These are phyloP conservation scores for Amorpha juglandis DNA, from an alignment of 2,888 invertebrate genomes.

Conservation along the genomic window DNA sequence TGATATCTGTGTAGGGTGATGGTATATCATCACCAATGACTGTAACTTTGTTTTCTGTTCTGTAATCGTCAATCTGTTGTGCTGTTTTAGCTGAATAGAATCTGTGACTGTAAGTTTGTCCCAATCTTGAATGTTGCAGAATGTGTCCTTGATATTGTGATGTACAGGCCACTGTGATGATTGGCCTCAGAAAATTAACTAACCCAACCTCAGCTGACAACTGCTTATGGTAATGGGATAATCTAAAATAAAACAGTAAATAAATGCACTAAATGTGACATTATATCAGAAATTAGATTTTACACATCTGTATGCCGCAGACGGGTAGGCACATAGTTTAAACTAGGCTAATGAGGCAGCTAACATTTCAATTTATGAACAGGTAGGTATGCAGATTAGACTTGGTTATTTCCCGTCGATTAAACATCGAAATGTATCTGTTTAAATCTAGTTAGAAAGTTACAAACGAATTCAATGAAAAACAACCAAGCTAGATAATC, in stretches of 20 bases:
- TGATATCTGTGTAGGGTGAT: conserved; percentile 89
- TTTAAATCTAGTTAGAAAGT: too few relatives aligned
- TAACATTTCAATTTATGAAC: too few relatives aligned
- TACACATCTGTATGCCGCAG: too few relatives aligned
- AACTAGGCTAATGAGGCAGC: too few relatives aligned
- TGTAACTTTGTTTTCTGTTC: conserved; percentile 88
- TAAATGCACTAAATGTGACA: neutral
- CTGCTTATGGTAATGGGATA: conserved; percentile 50
- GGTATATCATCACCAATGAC: conserved; percentile 88
- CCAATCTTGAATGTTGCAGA: conserved; percentile 36
- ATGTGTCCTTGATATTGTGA: conserved; percentile 40
- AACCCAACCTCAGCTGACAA: conserved; percentile 39
- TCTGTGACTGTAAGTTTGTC: conserved; percentile 36
- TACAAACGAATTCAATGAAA: too few relatives aligned
- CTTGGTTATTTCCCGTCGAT: too few relatives aligned
- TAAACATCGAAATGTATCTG: too few relatives aligned
- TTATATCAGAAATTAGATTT: neutral
- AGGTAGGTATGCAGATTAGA: too few relatives aligned
- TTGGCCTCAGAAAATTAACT: conserved; percentile 39
- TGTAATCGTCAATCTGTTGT: conserved; percentile 83
- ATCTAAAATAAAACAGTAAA: conserved; percentile 48
- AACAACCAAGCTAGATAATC: too few relatives aligned
- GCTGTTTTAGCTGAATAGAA: conserved; percentile 63
- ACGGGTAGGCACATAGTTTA: too few relatives aligned
- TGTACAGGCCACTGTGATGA: conserved; percentile 41